phyloP scores from a whole-genome alignment of 2,797 vertebrate species.

The Anguilla megastoma region DNA sequence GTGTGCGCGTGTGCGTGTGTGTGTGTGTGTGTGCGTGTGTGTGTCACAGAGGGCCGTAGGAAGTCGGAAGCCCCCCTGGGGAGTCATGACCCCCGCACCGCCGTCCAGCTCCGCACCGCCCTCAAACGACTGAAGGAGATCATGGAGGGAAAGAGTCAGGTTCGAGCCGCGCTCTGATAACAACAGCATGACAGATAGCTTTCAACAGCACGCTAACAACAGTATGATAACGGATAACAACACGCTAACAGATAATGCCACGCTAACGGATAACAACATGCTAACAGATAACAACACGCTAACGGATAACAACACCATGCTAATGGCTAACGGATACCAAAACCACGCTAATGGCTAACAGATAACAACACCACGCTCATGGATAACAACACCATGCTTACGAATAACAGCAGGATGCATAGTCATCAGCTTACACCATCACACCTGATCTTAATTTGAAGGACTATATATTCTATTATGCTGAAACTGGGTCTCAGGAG shows the following conservation, averaged over 20 bases:
- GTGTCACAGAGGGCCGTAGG: slow-evolving; percentile 80
- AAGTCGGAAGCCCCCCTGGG: slow-evolving; percentile 86
- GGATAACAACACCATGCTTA: too few relatives aligned
- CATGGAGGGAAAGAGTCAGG: slow-evolving; percentile 99
- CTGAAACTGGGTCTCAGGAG: too few relatives aligned
- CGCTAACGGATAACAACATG: too few relatives aligned
- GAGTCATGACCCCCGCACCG: slow-evolving; percentile 93
- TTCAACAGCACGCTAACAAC: not conserved
- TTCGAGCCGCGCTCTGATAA: not conserved
- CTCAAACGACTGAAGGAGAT: slow-evolving; percentile 97
- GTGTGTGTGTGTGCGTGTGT: slow-evolving; percentile 28
- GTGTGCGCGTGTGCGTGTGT: slow-evolving; percentile 26
- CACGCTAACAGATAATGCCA: too few relatives aligned
- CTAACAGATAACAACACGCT: too few relatives aligned
- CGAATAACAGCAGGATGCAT: too few relatives aligned
- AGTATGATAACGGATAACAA: not conserved
- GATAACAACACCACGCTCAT: not conserved
- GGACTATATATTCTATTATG: too few relatives aligned
- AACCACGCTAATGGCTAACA: not conserved
- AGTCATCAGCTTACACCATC: too few relatives aligned
- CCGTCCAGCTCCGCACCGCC: slow-evolving; percentile 94
- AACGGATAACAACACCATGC: too few relatives aligned
- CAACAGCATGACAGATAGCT: not conserved
- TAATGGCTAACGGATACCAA: too few relatives aligned
- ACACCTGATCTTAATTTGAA: too few relatives aligned